Evolutionary conservation across 2,888 invertebrate species (phyloP), one percentile per base, ranked within the genome.

Genomic region (Carterocephalus palaemon): DNA sequence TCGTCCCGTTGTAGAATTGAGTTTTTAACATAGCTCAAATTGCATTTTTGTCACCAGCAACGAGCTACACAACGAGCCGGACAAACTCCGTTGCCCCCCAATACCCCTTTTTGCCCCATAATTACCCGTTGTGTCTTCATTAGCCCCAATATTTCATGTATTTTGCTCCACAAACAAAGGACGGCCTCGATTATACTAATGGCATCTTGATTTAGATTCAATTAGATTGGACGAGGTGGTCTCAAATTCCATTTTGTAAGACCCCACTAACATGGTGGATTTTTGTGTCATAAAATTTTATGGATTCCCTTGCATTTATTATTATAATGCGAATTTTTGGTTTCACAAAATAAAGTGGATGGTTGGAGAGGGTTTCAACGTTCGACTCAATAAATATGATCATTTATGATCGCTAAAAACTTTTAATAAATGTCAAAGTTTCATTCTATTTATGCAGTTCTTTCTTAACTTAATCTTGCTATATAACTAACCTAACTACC

Each of bases 1-100:
- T 64, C 65, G 63, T 61, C 70, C 68, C 64, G 64, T 62, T 60
- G 51, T 47, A 62, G 70, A 75, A 79, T 78, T 77, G 70, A 72
- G 70, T 82, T 83, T 83, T 83, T 83, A 74, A 70, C 70, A 81
- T 80, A 82, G 75, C 77, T 79, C 75, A 84, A 77, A 83, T 83
- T 80, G 83, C 83, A 84, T 83, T 84, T 83, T 84, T 82, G 84
- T 81, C 84, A 83, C 84, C 74, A 70, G 64, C 74, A 70, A 64
- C 66, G 61, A 60, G 58, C 58, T 49, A 42, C 16, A 16, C 36
- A 43, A 29, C 34, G 43, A 36, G 36, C 28, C 41, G 6, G 8
- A 17, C 15, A 12, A 70, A 70, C 71, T 72, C 69, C 66, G 51
- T 46, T 38, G 46, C 42, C 24, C 29, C 22, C n/a, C n/a, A n/a